phyloP scores from a whole-genome alignment of 2,888 invertebrate genomes.

The Mesorhabditis spiculigera region DNA sequence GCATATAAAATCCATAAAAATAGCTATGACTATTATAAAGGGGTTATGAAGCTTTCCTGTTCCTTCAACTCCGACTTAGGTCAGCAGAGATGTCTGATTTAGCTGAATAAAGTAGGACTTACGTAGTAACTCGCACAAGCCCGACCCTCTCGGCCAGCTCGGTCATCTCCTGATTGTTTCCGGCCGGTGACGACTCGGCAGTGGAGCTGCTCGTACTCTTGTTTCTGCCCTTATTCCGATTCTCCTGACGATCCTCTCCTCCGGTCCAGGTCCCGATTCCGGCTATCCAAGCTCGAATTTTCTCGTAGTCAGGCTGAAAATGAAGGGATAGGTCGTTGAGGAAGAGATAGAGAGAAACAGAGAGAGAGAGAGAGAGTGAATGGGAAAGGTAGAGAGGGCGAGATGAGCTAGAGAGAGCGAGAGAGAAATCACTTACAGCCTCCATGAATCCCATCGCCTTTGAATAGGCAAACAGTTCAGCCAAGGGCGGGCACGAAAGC shows the following conservation, averaged over 20 bases:
- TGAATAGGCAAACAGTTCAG: conserved; percentile 32
- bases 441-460: conserved; percentile 24
- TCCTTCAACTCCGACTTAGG: background rate
- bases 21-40: background rate
- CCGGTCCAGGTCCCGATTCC: background rate
- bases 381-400: too few species aligned
- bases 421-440: conserved; percentile 20
- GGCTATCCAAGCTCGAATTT: conserved; percentile 16
- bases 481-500: conserved; percentile 32
- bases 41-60: background rate
- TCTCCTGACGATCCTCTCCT: background rate
- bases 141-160: background rate
- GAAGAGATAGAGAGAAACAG: background rate
- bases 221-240: background rate
- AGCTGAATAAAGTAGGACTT: background rate
- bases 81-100: too few species aligned
- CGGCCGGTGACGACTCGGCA: background rate
- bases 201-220: background rate
- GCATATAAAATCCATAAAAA: too few species aligned
- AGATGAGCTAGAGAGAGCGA: conserved; percentile 2
- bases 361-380: background rate
- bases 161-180: background rate
- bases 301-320: conserved; percentile 40
- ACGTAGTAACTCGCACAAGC: background rate
- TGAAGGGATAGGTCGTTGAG: background rate